Evolutionary conservation across 2,888 invertebrate genomes (phyloP), one percentile per base, ranked within the genome.

Genomic region (Epiblema foenella): DNA sequence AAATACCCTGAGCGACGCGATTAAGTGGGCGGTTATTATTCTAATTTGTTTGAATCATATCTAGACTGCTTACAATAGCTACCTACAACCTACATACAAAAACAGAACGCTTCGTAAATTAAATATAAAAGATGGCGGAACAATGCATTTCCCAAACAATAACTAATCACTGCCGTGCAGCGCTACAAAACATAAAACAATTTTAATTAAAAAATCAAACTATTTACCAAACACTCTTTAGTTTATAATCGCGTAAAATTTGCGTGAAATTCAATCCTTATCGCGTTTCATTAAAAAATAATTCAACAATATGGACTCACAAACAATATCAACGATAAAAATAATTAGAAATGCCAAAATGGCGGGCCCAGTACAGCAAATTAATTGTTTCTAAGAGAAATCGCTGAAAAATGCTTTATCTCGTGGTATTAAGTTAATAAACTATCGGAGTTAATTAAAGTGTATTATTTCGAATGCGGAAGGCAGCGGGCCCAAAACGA

Each of bases 381-480:
- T 81, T 81, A 83, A 85, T 85, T 84, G 83, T 80, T 83, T 79
- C 76, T 76, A 77, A 83, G 80, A 78, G 77, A 82, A 85, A 85
- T 81, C 81, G 82, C 76, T 83, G 84, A 85, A 85, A 84, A 84
- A 81, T 82, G 29, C 68, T 84, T 87, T 88, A 89, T 86, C 86
- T 85, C 85, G 83, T 85, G 84, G 87, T 86, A 89, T 89, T 91
- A 88, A 81, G 85, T 87, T 90, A 94, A 94, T 94, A 94, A 94
- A 94, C 93, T 92, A 93, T 94, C 87, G 85, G 88, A 91, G 90
- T 87, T 91, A 92, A 93, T 93, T 93, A 91, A 92, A 90, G 90
- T 89, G 85, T 86, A 85, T 87, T 85, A 83, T 81, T 79, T 79
- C 79, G 82, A 75, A 77, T 77, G 75, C 73, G 75, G 77, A n/a